Evolutionary conservation across 1,140 invertebrate genomes (phyloP), one percentile per base, ranked within the genome.

Genomic region (Prorops nasuta): DNA sequence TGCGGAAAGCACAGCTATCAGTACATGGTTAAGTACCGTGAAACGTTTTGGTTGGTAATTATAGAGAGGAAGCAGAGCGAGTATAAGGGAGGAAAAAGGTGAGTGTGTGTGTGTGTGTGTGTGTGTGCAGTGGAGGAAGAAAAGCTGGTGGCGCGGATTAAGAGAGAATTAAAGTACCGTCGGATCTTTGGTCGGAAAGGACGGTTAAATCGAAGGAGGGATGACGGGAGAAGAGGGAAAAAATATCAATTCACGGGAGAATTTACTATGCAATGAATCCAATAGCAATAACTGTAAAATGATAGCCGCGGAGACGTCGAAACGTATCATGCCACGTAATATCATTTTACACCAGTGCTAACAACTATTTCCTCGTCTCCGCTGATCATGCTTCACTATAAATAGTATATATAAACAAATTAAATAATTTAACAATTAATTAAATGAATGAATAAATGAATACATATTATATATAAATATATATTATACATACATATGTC

Each of bases 211-310:
- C 14, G 15, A 31, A 42, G 28, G 16, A 28, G 3, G 15, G 9
- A n/a, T 14, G 8, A 31, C 9, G 12, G 17, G 17, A 9, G 7
- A 12, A 16, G n/a, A 44, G 37, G 43, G 45, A 63, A 35, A 36
- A 52, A 54, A 69, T 69, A 68, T 68, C 66, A 69, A 56, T 64
- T 67, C 50, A 58, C 50, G 54, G 54, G 56, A 59, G 60, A 67
- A 69, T 52, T 55, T 61, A 69, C 54, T 66, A 67, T 63, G 67
- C 64, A 71, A 72, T 71, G 70, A 72, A 74, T 69, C 62, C 67
- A 64, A 73, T 74, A 74, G 71, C 70, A 74, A 74, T 74, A 71
- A 73, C 64, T 56, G 57, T 66, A 53, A 42, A 44, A 44, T 10
- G 16, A 58, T 46, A 52, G 21, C 39, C 38, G 60, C 47, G 60